These are phyloP conservation scores for Limnephilus rhombicus DNA, from an alignment of 2,888 invertebrate genomes.

Conservation along the genomic window DNA sequence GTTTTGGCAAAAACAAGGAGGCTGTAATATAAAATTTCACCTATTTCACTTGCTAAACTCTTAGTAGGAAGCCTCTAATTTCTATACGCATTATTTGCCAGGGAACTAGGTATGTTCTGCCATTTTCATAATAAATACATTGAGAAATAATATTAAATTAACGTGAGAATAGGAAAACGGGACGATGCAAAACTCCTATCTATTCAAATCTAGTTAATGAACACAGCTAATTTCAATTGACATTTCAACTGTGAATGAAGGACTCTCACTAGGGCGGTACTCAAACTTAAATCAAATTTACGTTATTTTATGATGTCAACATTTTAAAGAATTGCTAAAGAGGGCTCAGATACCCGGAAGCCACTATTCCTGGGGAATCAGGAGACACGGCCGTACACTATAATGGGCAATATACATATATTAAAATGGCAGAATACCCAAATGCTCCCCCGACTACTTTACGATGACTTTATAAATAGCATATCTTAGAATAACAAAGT, in stretches of 20 bases:
- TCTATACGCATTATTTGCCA: slow-evolving; percentile 25
- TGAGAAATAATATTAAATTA: no score
- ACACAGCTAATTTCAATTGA: background rate
- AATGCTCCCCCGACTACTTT: background rate
- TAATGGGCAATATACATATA: background rate
- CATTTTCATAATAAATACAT: background rate
- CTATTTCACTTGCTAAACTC: slow-evolving; percentile 24
- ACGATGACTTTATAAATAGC: background rate
- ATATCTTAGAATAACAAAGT: slow-evolving; percentile 9
- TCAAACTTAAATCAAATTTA: no score
- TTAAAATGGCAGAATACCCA: background rate
- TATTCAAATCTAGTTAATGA: background rate
- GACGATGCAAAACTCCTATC: background rate
- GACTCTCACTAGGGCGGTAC: no score
- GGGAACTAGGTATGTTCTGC: background rate
- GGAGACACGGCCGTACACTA: no score
- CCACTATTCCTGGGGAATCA: no score
- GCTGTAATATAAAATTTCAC: background rate
- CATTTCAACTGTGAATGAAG: background rate
- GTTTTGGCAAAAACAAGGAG: background rate
- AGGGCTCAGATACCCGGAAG: no score
- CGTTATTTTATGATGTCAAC: no score
- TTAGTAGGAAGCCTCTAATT: slow-evolving; percentile 42
- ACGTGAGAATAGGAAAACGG: no score
- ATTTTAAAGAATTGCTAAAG: no score